Conservation (phyloP, 2,797 vertebrate genomes). For the Pangasius macronema region DNA sequence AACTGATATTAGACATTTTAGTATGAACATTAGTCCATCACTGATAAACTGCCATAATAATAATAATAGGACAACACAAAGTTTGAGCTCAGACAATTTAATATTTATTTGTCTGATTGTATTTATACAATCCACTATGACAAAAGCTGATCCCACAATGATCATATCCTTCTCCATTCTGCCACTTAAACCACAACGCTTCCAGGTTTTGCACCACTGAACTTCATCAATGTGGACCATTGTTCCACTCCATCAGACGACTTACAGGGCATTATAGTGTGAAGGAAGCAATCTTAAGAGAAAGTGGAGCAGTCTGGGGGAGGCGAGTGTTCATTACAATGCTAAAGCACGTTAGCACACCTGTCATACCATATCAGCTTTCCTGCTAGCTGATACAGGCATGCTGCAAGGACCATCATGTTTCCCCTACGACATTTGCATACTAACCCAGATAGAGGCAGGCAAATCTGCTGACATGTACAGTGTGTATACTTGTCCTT, state of each 20-base stretch:
- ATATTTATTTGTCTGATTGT: background rate
- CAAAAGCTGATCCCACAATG: background rate
- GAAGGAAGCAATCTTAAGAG: slow-evolving; percentile 26
- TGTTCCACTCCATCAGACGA: slow-evolving; percentile 66
- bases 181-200: background rate
- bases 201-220: slow-evolving; percentile 30
- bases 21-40: background rate
- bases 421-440: slow-evolving; percentile 43
- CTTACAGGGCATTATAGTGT: slow-evolving; percentile 56
- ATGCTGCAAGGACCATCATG: slow-evolving; percentile 24
- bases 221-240: slow-evolving; percentile 72
- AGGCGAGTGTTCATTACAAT: slow-evolving; percentile 52
- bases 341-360: slow-evolving; percentile 51
- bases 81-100: background rate
- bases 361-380: slow-evolving; percentile 49
- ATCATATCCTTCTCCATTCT: background rate
- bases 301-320: slow-evolving; percentile 37
- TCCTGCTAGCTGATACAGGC: slow-evolving; percentile 4
- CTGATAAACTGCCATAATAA: background rate
- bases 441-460: slow-evolving; percentile 46
- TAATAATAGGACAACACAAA: background rate
- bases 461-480: slow-evolving; percentile 34
- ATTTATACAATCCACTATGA: background rate
- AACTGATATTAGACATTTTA: background rate
- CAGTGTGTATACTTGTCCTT: slow-evolving; percentile 7